Conservation (phyloP, 2,113 vertebrate genomes). For the Scopus umbretta region DNA sequence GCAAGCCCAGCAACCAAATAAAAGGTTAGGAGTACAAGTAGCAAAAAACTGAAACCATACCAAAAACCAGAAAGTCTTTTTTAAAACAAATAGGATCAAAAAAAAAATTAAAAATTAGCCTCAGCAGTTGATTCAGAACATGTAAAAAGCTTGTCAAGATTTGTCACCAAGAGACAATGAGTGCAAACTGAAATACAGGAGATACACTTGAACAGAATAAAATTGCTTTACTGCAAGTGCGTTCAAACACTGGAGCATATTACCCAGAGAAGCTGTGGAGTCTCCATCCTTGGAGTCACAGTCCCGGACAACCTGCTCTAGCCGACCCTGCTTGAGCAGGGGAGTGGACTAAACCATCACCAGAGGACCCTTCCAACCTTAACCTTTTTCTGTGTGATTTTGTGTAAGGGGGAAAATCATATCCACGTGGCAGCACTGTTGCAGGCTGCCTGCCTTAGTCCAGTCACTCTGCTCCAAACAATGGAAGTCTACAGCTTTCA, state of each 20-base stretch:
- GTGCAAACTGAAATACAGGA: neutral
- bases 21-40: neutral
- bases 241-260: neutral
- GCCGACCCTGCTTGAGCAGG: neutral
- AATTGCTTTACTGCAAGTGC: neutral
- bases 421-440: fast-evolving
- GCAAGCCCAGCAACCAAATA: neutral
- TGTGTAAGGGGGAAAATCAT: neutral
- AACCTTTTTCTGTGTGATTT: neutral
- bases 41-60: neutral
- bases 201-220: neutral
- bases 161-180: neutral
- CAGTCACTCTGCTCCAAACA: neutral
- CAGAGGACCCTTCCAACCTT: neutral
- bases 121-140: neutral
- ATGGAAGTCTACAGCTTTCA: neutral
- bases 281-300: neutral
- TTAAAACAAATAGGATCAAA: neutral
- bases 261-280: neutral
- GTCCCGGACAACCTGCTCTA: neutral
- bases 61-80: neutral
- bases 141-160: neutral
- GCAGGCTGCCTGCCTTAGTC: neutral
- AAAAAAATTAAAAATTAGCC: neutral
- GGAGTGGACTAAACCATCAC: neutral